Percentiles rank a stretch among this genome's conserved stretches.
Conservation (phyloP, 2,113 vertebrate species). For the Bubo bubo region DNA sequence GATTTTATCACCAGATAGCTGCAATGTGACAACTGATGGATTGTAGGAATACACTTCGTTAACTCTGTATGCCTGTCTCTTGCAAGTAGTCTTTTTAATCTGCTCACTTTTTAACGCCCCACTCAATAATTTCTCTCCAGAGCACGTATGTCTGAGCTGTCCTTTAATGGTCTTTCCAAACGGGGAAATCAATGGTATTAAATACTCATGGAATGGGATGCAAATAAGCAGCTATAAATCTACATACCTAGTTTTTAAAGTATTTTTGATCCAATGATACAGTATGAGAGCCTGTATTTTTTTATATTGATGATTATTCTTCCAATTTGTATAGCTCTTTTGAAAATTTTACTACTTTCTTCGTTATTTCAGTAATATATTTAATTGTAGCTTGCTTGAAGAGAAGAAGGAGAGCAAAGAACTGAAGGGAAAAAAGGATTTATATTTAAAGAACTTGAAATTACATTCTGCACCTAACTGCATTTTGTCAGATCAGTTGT, state of each 20-base stretch:
- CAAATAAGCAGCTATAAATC: conserved; percentile 27
- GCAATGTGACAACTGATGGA: conserved; percentile 44
- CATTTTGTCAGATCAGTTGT: not conserved
- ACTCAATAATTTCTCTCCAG: conserved; percentile 32
- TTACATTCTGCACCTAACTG: not conserved
- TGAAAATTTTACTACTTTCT: not conserved
- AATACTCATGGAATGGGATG: not conserved
- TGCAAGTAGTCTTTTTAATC: conserved; percentile 34
- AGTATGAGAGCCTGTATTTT: not conserved
- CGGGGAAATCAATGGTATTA: conserved; percentile 44
- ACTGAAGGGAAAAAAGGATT: not conserved
- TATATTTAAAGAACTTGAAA: not conserved
- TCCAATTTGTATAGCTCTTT: not conserved
- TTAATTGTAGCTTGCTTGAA: not conserved
- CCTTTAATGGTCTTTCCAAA: conserved; percentile 30
- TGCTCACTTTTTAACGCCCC: conserved; percentile 31
- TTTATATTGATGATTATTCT: not conserved
- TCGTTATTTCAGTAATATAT: not conserved
- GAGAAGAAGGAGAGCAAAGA: not conserved
- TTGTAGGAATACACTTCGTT: conserved; percentile 13
- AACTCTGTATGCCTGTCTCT: not conserved
- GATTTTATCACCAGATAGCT: conserved; percentile 30
- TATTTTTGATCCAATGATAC: not conserved
- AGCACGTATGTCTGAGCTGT: not conserved
- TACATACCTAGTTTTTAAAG: not conserved